Base-by-base conservation (phyloP, 2,797 vertebrate genomes). In the Takifugu rubripes region DNA sequence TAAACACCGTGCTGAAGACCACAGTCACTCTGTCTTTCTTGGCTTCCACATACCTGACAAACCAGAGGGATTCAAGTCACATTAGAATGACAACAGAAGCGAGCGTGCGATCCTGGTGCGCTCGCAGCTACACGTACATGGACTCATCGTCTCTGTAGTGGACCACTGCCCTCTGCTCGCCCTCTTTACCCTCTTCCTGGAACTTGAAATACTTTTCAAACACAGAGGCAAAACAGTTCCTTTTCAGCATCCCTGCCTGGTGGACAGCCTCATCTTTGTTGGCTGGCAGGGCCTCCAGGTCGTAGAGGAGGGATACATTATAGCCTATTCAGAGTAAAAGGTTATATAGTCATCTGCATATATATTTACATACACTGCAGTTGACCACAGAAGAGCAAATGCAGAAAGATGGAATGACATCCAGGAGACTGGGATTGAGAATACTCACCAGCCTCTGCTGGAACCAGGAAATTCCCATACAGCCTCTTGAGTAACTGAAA, bases 131-230 rank as follows among this genome's bases (percentile, higher is more conserved):
- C 25, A 88, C 96, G 78, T 86, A 98, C 97, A 99, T 96, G 59
- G 97, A 96, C 88, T 99, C 97, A 25, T 99, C 97, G 0, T 99
- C 96, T 74, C 97, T 91, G 89, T 99, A 99, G 88, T 99, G 96
- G 81, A 99, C 95, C 71, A 99, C 96, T 0, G 97, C 97, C 75
- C 96, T 93, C 70, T 84, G 87, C 85, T 98, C 96, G 60, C 96
- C 97, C 73, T 99, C 97, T 64, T 91, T 96, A 61, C 97, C 97
- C 59, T 99, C 96, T 61, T 97, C 97, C 85, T 99, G 97, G 87
- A 97, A 99, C 77, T 94, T 95, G 85, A 99, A 99, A 82, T 99
- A 99, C 78, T 99, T 99, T 79, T 99, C 97, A 40, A 99, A 99
- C 57, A 99, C 97, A 0, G 97, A 98, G 65, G 97, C 97, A 52